These are phyloP conservation scores for Zapornia atra DNA, from an alignment of 2,113 vertebrate genomes.

Conservation along the genomic window DNA sequence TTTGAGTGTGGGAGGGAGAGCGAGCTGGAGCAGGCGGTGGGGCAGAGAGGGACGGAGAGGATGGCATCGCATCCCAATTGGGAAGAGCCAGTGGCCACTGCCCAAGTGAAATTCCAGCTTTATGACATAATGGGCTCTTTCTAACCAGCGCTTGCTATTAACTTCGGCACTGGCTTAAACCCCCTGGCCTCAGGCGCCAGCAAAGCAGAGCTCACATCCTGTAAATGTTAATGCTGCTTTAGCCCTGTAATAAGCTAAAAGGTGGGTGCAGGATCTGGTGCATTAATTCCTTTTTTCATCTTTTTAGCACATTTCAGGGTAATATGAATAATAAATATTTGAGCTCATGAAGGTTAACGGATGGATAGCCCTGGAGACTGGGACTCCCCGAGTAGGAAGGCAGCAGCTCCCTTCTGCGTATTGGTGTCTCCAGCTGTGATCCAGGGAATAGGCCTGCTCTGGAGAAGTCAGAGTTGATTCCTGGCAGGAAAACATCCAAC, in stretches of 20 bases:
- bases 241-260: constrained; percentile 69
- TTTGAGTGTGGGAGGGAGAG: not conserved
- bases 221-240: constrained; percentile 73
- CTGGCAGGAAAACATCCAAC: not conserved
- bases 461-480: not conserved
- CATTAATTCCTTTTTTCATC: constrained; percentile 70
- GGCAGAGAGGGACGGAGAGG: not conserved
- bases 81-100: constrained; percentile 45
- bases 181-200: constrained; percentile 52
- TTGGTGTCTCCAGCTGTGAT: not conserved
- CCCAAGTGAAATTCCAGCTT: constrained; percentile 63
- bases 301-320: constrained; percentile 63
- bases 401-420: not conserved
- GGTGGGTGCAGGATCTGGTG: constrained; percentile 65
- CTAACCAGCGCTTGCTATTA: constrained; percentile 59
- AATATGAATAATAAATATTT: constrained; percentile 73
- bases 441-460: not conserved
- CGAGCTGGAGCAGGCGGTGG: fast-evolving
- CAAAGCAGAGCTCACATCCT: constrained; percentile 57
- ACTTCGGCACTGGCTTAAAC: constrained; percentile 56
- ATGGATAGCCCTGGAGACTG: constrained; percentile 22
- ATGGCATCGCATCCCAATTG: not conserved
- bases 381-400: not conserved
- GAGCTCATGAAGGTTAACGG: constrained; percentile 56
- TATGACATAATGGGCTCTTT: constrained; percentile 66